Evolutionary conservation across 2,888 invertebrate genomes (phyloP).

Genomic region (Drosophila testacea): DNA sequence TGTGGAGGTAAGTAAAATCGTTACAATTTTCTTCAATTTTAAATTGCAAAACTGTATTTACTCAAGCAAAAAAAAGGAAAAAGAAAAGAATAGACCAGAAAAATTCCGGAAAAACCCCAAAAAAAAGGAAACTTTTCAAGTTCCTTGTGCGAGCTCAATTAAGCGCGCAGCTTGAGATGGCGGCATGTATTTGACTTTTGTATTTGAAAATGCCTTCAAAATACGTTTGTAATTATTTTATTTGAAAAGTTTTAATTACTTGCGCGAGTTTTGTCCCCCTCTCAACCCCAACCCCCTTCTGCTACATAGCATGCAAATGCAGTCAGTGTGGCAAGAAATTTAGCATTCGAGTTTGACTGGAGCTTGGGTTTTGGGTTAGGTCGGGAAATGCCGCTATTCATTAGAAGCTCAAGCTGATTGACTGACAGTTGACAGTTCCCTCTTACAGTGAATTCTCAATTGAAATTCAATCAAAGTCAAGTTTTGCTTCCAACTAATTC

Average conservation of each 20-base stretch:
- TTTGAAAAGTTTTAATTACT: slow-evolving; percentile 80
- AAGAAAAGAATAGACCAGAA: background rate
- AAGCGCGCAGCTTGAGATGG: slow-evolving; percentile 48
- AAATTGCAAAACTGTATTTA: slow-evolving; percentile 26
- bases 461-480: slow-evolving; percentile 52
- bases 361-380: slow-evolving; percentile 14
- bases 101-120: background rate
- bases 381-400: slow-evolving; percentile 26
- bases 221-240: slow-evolving; percentile 75
- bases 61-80: background rate
- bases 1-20: slow-evolving; percentile 92
- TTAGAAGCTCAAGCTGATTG: slow-evolving; percentile 27
- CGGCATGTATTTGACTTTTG: slow-evolving; percentile 72
- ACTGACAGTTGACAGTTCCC: slow-evolving; percentile 43
- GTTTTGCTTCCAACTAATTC: slow-evolving; percentile 24
- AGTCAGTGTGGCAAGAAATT: slow-evolving; percentile 38
- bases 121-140: slow-evolving; percentile 37
- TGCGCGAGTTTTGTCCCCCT: slow-evolving; percentile 41
- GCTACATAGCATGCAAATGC: slow-evolving; percentile 46
- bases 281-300: background rate
- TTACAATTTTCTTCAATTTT: slow-evolving; percentile 28
- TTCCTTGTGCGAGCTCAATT: slow-evolving; percentile 56
- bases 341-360: slow-evolving; percentile 3
- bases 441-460: slow-evolving; percentile 48
- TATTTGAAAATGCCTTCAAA: slow-evolving; percentile 63